These are phyloP conservation scores for Nycticorax nycticorax DNA, from an alignment of 2,113 vertebrate genomes.

Conservation along the genomic window DNA sequence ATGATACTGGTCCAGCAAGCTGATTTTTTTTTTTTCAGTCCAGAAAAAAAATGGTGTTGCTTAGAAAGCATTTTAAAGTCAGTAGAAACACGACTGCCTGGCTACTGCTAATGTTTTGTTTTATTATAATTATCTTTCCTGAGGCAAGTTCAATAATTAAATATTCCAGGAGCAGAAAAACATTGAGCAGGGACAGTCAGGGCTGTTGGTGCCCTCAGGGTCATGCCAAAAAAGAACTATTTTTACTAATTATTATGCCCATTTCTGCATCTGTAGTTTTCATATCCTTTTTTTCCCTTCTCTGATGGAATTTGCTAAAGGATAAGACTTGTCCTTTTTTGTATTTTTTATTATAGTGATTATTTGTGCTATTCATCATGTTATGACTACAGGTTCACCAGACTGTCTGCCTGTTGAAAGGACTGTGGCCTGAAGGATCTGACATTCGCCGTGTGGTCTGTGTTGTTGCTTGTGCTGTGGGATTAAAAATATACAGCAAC, in stretches of 20 bases:
- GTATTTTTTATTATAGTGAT: neutral
- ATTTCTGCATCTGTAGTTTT: neutral
- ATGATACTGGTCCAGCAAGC: neutral
- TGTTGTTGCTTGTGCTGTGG: slow-evolving; percentile 47
- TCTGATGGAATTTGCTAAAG: neutral
- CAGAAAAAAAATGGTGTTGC: neutral
- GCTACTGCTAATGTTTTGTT: neutral
- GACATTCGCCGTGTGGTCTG: slow-evolving; percentile 52
- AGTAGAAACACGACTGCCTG: neutral
- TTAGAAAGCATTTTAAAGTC: neutral
- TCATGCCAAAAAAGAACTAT: neutral
- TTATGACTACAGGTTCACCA: slow-evolving; percentile 20
- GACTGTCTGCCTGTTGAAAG: neutral
- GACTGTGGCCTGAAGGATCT: slow-evolving; percentile 65
- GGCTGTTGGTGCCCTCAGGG: neutral
- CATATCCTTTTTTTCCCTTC: neutral
- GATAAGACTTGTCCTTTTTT: neutral
- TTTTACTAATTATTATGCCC: neutral
- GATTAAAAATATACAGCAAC: slow-evolving; percentile 39
- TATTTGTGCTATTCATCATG: neutral
- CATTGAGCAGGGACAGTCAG: neutral
- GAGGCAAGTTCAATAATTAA: neutral
- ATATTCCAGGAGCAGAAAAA: neutral
- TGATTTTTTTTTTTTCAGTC: neutral
- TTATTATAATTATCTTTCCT: neutral